Conservation (phyloP, 2,797 vertebrate genomes). For the Cyprinodon diabolis region DNA sequence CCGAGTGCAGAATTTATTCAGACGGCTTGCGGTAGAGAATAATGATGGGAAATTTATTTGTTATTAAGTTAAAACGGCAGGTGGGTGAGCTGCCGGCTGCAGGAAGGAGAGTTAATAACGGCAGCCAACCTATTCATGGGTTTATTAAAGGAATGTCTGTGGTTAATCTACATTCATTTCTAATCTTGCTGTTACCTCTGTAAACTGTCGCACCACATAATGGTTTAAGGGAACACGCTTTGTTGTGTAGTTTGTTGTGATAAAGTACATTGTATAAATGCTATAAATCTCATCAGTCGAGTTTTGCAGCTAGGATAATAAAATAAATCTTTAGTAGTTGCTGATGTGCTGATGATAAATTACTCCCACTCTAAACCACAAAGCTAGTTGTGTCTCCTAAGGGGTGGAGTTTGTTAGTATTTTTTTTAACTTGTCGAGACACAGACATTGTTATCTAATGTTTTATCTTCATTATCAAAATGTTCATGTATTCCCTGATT, state of each 20-base stretch:
- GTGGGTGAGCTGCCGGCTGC: slow-evolving; percentile 11
- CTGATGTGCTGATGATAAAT: no score
- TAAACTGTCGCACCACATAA: background rate
- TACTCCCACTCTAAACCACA: background rate
- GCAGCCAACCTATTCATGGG: slow-evolving; percentile 38
- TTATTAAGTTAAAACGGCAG: slow-evolving; percentile 18
- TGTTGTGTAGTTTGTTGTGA: background rate
- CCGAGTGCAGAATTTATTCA: background rate
- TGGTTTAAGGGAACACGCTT: background rate
- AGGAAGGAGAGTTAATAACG: slow-evolving; percentile 23
- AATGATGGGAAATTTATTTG: slow-evolving; percentile 15
- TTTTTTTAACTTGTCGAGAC: background rate
- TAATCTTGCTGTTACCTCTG: background rate
- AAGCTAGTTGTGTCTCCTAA: background rate
- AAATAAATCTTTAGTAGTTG: no score
- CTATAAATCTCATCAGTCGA: background rate
- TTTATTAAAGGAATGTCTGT: background rate
- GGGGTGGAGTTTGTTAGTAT: background rate
- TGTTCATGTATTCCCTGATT: no score
- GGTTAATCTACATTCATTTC: slow-evolving; percentile 1
- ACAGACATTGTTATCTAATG: background rate
- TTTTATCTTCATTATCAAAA: no score
- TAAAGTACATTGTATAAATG: background rate
- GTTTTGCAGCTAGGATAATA: background rate
- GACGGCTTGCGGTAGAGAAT: slow-evolving; percentile 17